Base-by-base conservation (phyloP, 1,140 invertebrate genomes). In the Caenorhabditis briggsae region DNA sequence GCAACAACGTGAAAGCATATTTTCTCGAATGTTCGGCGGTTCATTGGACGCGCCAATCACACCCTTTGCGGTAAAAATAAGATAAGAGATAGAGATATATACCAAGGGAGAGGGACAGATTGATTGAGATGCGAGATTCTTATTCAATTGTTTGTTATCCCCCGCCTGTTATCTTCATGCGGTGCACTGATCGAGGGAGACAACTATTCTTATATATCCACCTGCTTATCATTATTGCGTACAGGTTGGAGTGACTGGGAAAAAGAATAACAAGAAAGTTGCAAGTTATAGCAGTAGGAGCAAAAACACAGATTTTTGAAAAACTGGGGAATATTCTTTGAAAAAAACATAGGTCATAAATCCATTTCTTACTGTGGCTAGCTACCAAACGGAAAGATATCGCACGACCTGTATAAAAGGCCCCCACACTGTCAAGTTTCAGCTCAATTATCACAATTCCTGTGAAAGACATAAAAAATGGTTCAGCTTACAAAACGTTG, bases 1-100 rank as follows among this genome's bases (percentile, higher is more conserved):
- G 70, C 70, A 78, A 78, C 70, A 78, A 78, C 70, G 70, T 78
- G 70, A n/a, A 78, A 78, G 70, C 70, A 43, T 70, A 8, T 46
- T n/a, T 78, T 43, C 70, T 50, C 46, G 14, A 78, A 50, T 23
- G 70, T 78, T 78, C 70, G 70, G 43, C 64, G 64, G n/a, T 70
- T 70, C 64, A 70, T 70, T 70, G 64, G 64, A 78, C 46, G 70
- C 70, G 70, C 70, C 70, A 78, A 78, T 78, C 70, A 78, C 70
- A 78, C 70, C 70, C 70, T 78, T 50, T 78, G 70, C 70, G 70
- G 70, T 78, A 78, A 46, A 78, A 41, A 78, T 78, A 18, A 70
- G 20, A 78, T 43, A 70, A 70, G 20, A 70, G 70, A 70, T 20
- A 70, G n/a, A 78, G 33, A 70, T 70, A 18, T 70, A 70, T 12